phyloP scores from a whole-genome alignment of 2,113 vertebrate genomes.

The Verasper variegatus region DNA sequence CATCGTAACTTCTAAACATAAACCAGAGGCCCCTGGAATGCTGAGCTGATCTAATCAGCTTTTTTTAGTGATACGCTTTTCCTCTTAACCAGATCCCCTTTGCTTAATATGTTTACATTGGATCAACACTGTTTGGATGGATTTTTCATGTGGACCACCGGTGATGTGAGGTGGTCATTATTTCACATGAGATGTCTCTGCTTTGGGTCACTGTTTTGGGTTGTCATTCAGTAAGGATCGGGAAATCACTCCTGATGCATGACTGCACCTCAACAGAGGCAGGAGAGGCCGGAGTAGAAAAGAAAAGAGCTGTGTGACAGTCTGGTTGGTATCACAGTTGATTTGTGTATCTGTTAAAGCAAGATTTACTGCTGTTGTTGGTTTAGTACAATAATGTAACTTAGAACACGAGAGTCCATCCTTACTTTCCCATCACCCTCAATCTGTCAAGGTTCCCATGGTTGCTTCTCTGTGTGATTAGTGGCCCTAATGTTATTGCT shows the following conservation, averaged over 20 bases:
- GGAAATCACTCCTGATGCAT: slow-evolving; percentile 25
- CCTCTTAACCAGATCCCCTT: slow-evolving; percentile 2
- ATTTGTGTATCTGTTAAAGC: background rate
- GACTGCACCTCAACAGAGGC: slow-evolving; percentile 28
- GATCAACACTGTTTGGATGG: background rate
- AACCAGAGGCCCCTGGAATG: slow-evolving; percentile 56
- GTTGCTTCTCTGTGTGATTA: background rate
- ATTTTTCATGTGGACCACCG: slow-evolving; percentile 4
- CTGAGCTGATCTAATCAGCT: slow-evolving; percentile 35
- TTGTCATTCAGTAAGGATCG: slow-evolving; percentile 26
- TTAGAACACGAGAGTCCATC: no score
- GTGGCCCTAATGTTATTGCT: background rate
- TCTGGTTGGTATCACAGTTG: slow-evolving; percentile 19
- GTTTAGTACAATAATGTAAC: background rate
- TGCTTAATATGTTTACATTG: slow-evolving; percentile 7
- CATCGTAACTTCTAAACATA: slow-evolving; percentile 36
- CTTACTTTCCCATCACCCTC: no score
- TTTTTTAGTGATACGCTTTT: slow-evolving; percentile 6
- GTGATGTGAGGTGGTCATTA: slow-evolving; percentile 14
- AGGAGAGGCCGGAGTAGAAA: background rate
- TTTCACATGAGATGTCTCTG: background rate
- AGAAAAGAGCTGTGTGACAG: slow-evolving; percentile 15
- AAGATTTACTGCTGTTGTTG: background rate
- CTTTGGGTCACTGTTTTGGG: slow-evolving; percentile 25
- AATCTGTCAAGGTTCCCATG: no score